Conservation (phyloP, 2,888 invertebrate species). For the Melitaea athalia region DNA sequence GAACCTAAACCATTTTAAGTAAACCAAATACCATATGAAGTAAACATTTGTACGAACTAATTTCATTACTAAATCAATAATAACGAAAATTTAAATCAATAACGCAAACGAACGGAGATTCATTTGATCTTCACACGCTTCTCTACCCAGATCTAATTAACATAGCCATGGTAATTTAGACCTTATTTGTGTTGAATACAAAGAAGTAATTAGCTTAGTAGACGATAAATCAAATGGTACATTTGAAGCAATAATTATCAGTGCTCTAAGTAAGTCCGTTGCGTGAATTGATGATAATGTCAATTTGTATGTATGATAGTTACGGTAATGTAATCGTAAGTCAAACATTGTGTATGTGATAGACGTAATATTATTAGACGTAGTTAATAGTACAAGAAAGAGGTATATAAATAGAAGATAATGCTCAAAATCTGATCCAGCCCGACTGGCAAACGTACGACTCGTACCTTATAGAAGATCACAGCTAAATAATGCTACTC, state of each 20-base stretch:
- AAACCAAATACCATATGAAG: background rate
- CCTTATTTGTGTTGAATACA: conserved; percentile 2
- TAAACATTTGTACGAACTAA: conserved; percentile 36
- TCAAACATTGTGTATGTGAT: background rate
- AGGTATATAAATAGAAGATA: background rate
- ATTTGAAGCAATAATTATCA: conserved; percentile 54
- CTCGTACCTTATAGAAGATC: too few species aligned
- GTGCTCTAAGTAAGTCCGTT: conserved; percentile 54
- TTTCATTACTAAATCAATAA: conserved; percentile 46
- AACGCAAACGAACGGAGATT: conserved; percentile 44
- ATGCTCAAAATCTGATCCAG: too few species aligned
- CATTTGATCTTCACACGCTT: conserved; percentile 51
- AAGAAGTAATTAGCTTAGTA: conserved; percentile 17
- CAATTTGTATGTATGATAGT: conserved; percentile 39
- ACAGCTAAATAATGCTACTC: too few species aligned
- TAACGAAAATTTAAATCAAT: conserved; percentile 48
- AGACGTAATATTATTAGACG: background rate
- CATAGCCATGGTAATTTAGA: conserved; percentile 10
- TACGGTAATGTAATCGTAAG: conserved; percentile 4
- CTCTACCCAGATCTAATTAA: conserved; percentile 36
- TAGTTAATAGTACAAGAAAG: background rate
- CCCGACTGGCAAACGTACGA: too few species aligned
- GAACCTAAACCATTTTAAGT: conserved; percentile 13
- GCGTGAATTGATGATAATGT: conserved; percentile 59
- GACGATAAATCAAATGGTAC: conserved; percentile 37